These are phyloP conservation scores for Siniperca knerii DNA, from an alignment of 2,113 vertebrate species.

Conservation along the genomic window DNA sequence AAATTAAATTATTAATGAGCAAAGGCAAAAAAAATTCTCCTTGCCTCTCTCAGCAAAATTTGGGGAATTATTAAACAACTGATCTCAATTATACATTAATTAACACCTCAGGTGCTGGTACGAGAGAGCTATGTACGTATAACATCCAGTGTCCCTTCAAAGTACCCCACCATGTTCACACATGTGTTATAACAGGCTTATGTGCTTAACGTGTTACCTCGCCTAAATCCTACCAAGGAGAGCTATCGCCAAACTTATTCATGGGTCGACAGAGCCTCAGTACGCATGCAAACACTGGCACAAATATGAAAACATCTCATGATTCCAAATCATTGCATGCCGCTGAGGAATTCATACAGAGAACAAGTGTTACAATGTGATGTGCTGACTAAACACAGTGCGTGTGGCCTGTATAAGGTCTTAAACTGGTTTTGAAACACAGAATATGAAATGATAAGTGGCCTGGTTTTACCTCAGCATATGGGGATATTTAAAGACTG, in stretches of 20 bases:
- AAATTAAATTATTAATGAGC: not conserved
- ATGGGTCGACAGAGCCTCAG: conserved; percentile 43
- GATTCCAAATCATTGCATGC: conserved; percentile 47
- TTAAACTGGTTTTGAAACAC: conserved; percentile 15
- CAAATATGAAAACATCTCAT: conserved; percentile 41
- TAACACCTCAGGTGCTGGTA: conserved; percentile 30
- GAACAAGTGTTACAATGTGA: conserved; percentile 23
- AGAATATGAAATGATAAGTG: conserved; percentile 12
- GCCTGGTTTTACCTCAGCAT: conserved; percentile 23
- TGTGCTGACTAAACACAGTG: not conserved
- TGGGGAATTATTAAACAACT: not conserved
- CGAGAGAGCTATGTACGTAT: conserved; percentile 8
- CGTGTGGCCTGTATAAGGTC: not conserved
- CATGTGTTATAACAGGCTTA: conserved; percentile 82
- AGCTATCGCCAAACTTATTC: conserved; percentile 67
- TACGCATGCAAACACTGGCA: conserved; percentile 34
- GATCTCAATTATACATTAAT: conserved; percentile 20
- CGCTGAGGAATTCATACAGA: conserved; percentile 56
- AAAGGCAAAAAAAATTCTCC: not conserved
- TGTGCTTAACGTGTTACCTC: conserved; percentile 68
- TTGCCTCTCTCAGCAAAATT: not conserved
- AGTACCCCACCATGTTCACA: conserved; percentile 59
- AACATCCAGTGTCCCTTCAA: conserved; percentile 20
- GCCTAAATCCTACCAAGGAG: conserved; percentile 70
- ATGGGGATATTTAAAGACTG: conserved; percentile 10